Base-by-base conservation (phyloP, 2,797 vertebrate genomes). In the Tapera naevia region DNA sequence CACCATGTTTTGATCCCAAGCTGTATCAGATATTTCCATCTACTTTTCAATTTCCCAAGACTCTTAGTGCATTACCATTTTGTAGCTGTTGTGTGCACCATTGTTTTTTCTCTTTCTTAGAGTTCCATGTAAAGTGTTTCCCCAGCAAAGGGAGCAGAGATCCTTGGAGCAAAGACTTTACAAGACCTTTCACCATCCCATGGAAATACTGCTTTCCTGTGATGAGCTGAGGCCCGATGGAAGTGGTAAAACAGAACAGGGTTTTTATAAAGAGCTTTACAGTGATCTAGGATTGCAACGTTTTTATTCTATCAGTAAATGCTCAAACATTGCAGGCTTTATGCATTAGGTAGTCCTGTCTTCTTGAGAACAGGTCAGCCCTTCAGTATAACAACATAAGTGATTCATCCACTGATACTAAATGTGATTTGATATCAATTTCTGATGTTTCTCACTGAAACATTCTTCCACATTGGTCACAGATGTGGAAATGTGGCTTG, bases 371-470 rank as follows among this genome's bases (percentile, higher is more conserved):
- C 30, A 46, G 45, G 21, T 50, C 45, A 82, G 30, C 33, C 46
- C 10, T 84, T 84, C 57, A 28, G 24, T 18, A 10, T 19, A 71
- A 48, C 7, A 14, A 33, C 23, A 1, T 2, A 27, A 60, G 22
- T 7, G 51, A 70, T 70, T 54, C 39, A 65, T 50, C 8, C n/a
- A 15, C 17, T 46, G 32, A 25, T 35, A 25, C 46, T 22, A 51
- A 35, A 7, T 0, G 0, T 10, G 18, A 24, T 4, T 71, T 19
- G 18, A 30, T 18, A 39, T 22, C 13, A 8, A 0, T 5, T 72
- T 57, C 19, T 28, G 32, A 25, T 64, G 21, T 81, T 54, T 32
- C 33, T 64, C 56, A 23, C 48, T 48, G 27, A 18, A 7, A 1
- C 39, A 58, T 14, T 76, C 17, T 64, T 65, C 60, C 53, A 23